These are phyloP conservation scores for Gephyroberyx darwinii DNA, from an alignment of 2,797 vertebrate species.

Conservation along the genomic window DNA sequence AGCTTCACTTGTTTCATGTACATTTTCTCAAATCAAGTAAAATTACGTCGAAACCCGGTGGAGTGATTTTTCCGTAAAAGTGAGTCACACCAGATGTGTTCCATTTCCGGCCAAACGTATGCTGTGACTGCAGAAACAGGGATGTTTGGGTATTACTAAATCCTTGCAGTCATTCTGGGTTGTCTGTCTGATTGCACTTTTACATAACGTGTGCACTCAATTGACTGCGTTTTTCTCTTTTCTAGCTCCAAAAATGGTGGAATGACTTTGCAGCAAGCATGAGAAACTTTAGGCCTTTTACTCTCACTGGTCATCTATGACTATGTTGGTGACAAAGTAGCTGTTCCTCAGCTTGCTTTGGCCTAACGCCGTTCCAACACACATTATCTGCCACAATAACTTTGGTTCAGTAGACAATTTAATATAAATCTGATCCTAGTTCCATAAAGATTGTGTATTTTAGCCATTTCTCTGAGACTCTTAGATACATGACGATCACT, in stretches of 20 bases:
- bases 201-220: not conserved
- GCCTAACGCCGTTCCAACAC: not conserved
- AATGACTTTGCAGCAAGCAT: constrained; percentile 2
- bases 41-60: not conserved
- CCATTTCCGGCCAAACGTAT: not conserved
- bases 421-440: not conserved
- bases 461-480: not conserved
- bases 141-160: not conserved
- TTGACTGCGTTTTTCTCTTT: constrained; percentile 5
- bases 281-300: constrained; percentile 8
- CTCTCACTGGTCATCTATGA: constrained; percentile 1
- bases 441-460: too few relatives aligned
- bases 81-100: not conserved
- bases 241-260: constrained; percentile 11
- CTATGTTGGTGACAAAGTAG: not conserved
- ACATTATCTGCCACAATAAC: not conserved
- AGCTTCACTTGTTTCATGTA: too few relatives aligned
- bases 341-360: not conserved
- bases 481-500: not conserved
- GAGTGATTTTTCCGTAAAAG: not conserved
- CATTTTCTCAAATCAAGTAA: too few relatives aligned
- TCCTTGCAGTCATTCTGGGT: not conserved
- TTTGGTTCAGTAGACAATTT: not conserved
- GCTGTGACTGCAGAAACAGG: not conserved
- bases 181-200: not conserved